Percentiles rank a stretch among this genome's conserved stretches.
These are phyloP conservation scores for Idris sp. DNA, from an alignment of 1,140 invertebrate species.

Conservation along the genomic window DNA sequence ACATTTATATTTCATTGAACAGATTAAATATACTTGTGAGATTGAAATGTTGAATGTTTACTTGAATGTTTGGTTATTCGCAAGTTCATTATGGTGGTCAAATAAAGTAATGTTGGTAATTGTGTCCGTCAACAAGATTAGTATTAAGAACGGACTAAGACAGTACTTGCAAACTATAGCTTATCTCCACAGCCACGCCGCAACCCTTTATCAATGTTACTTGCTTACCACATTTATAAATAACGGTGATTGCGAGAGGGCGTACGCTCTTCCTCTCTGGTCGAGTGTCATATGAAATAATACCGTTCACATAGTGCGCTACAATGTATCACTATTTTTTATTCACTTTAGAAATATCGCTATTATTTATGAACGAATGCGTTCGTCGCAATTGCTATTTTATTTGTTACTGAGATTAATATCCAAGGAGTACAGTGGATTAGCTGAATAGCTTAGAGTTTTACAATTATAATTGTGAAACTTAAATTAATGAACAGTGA, in stretches of 20 bases:
- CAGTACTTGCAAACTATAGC: slow-evolving; percentile 65
- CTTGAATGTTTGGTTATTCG: too few species aligned
- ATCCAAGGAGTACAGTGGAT: neutral
- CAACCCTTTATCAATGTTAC: slow-evolving; percentile 77
- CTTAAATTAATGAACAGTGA: too few species aligned
- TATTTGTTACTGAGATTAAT: slow-evolving; percentile 17
- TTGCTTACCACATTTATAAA: slow-evolving; percentile 73
- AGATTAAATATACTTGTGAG: too few species aligned
- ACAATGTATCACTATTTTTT: slow-evolving; percentile 44
- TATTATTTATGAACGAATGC: slow-evolving; percentile 28
- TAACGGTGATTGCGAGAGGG: slow-evolving; percentile 72
- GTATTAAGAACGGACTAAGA: too few species aligned
- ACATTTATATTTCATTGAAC: too few species aligned
- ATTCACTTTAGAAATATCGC: slow-evolving; percentile 18
- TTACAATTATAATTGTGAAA: too few species aligned
- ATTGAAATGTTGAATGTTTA: too few species aligned
- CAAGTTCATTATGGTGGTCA: slow-evolving; percentile 15
- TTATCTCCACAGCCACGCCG: slow-evolving; percentile 69
- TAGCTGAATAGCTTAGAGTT: too few species aligned
- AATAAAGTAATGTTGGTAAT: slow-evolving; percentile 68
- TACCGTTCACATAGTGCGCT: slow-evolving; percentile 39
- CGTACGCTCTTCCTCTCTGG: slow-evolving; percentile 47
- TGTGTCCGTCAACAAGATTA: slow-evolving; percentile 66
- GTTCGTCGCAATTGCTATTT: slow-evolving; percentile 19
- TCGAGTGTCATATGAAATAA: slow-evolving; percentile 53